phyloP scores from a whole-genome alignment of 2,888 invertebrate species.

The Dyspetes luteomarginatus region DNA sequence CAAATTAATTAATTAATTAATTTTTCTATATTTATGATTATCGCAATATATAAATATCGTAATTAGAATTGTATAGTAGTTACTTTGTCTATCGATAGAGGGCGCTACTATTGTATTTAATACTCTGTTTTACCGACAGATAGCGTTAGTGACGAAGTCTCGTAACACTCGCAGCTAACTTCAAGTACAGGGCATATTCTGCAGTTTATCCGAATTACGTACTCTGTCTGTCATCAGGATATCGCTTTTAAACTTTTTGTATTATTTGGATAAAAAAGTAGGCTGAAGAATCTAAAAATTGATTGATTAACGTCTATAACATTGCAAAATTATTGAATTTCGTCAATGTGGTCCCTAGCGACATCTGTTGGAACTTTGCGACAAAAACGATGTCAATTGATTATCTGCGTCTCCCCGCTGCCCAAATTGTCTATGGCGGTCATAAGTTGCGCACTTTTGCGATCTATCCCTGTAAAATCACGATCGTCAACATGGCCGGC shows the following conservation, averaged over 20 bases:
- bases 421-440: not conserved
- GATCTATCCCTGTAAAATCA: not conserved
- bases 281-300: not conserved
- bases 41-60: no score
- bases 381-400: not conserved
- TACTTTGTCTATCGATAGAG: no score
- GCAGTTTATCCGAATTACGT: no score
- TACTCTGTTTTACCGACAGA: no score
- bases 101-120: no score
- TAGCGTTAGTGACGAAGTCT: no score
- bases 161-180: no score
- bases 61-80: no score
- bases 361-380: not conserved
- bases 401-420: no score
- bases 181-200: no score
- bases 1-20: no score
- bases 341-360: not conserved
- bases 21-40: no score
- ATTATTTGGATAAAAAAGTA: not conserved
- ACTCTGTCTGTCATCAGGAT: not conserved
- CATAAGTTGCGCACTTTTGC: not conserved
- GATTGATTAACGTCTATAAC: not conserved
- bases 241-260: not conserved
- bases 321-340: not conserved
- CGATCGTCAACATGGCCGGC: slow-evolving; percentile 76